A percentile compares a stretch with the other conserved stretches of the same genome.
Evolutionary conservation across 2,797 vertebrate species (phyloP).

Genomic region (Bradypodion ventrale): DNA sequence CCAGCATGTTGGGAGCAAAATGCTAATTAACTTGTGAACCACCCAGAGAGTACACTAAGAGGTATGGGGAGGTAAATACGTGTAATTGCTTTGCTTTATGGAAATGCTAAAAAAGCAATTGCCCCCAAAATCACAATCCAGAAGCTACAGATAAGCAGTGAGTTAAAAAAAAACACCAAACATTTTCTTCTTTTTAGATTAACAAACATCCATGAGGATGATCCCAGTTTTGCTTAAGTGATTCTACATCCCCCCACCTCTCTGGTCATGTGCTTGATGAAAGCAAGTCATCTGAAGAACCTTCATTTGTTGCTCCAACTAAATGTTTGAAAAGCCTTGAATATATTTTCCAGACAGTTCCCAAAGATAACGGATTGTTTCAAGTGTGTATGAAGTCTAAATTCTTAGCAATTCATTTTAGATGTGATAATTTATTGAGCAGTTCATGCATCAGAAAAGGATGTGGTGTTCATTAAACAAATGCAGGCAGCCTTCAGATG

Average conservation of each 20-base stretch:
- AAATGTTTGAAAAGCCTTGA: slow-evolving; percentile 45
- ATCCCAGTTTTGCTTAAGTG: slow-evolving; percentile 12
- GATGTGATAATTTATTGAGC: slow-evolving; percentile 36
- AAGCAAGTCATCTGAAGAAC: not conserved
- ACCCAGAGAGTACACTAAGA: too few species aligned
- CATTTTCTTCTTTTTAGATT: slow-evolving; percentile 41
- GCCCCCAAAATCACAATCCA: slow-evolving; percentile 20
- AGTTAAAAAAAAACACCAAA: slow-evolving; percentile 40
- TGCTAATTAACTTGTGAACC: too few species aligned
- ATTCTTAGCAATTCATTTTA: slow-evolving; percentile 44
- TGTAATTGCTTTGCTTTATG: not conserved
- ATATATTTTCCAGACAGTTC: slow-evolving; percentile 36
- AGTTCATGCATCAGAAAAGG: slow-evolving; percentile 37
- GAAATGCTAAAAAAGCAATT: not conserved
- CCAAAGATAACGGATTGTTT: slow-evolving; percentile 33
- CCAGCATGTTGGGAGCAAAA: too few species aligned
- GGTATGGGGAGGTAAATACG: too few species aligned
- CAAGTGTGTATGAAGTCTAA: slow-evolving; percentile 18
- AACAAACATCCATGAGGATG: slow-evolving; percentile 4
- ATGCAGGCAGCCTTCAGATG: slow-evolving; percentile 19
- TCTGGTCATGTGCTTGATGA: not conserved
- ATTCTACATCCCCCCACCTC: not conserved
- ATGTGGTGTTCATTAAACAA: slow-evolving; percentile 7
- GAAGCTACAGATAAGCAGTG: slow-evolving; percentile 31
- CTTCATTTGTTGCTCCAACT: slow-evolving; percentile 18